Percentiles rank a stretch among this genome's conserved stretches.
These are phyloP conservation scores for Drosophila athabasca DNA, from an alignment of 1,140 invertebrate genomes.

Conservation along the genomic window DNA sequence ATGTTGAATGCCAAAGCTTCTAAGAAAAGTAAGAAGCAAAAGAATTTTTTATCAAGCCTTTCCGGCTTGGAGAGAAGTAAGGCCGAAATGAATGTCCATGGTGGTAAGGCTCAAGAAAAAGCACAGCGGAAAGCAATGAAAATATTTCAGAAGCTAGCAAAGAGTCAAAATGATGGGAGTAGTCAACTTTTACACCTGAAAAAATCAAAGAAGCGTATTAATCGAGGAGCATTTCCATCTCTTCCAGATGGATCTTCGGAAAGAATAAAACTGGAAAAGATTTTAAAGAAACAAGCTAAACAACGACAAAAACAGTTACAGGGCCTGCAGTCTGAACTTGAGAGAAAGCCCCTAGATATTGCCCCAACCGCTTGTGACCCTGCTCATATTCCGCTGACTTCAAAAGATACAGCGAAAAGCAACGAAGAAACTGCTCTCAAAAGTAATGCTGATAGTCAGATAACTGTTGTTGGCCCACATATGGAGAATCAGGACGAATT, in stretches of 20 bases:
- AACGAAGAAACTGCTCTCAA: too few relatives aligned
- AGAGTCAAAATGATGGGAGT: constrained; percentile 19
- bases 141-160: constrained; percentile 63
- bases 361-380: neutral
- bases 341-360: constrained; percentile 1
- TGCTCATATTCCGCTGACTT: too few relatives aligned
- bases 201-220: constrained; percentile 47
- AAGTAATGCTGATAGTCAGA: too few relatives aligned
- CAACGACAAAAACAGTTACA: constrained; percentile 56
- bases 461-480: too few relatives aligned
- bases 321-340: neutral
- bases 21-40: constrained; percentile 54
- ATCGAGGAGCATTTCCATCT: constrained; percentile 16
- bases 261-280: constrained; percentile 54
- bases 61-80: neutral
- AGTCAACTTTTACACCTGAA: constrained; percentile 22
- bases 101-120: constrained; percentile 55
- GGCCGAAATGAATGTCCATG: neutral
- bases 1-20: neutral
- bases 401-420: too few relatives aligned
- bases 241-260: constrained; percentile 41
- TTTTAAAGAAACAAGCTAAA: constrained; percentile 68
- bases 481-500: too few relatives aligned
- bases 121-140: constrained; percentile 62
- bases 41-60: constrained; percentile 5